Evolutionary conservation across 37 sponge, comb jelly and placozoan species (phyloP), one percentile per base, ranked within the genome.

Genomic region (Trichoplax adhaerens): DNA sequence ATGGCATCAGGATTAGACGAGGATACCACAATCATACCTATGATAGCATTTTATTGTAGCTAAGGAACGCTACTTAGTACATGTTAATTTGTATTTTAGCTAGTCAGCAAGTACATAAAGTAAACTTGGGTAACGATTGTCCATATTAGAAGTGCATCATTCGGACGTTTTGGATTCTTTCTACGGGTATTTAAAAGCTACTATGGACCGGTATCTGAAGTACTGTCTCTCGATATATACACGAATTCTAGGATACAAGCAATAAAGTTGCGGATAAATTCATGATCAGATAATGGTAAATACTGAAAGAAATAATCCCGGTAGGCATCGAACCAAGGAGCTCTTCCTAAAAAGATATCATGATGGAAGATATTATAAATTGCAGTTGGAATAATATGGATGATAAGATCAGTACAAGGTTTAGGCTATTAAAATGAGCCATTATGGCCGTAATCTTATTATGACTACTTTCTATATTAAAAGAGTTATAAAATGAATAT

Each of bases 291-390:
- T 12, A 81, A 76, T 59, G 74, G 77, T 61, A 91, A 65, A 65
- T 84, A 70, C 57, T 88, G 83, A 56, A 88, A 63, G 62, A 73
- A 97, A 12, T 52, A 59, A 50, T 91, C 83, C 49, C 93, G 60
- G 74, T 88, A 97, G 4, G 53, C 71, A 60, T 91, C 94, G 73
- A 71, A 97, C 93, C 99, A 88, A 1, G 87, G 90, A 56, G 87
- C 83, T 5, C 1, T 68, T 50, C 29, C 66, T 69, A 55, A 48
- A 50, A 72, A 65, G 57, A 6, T 58, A 76, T 12, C 8, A 76
- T 48, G 66, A 72, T 7, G 12, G 3, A 74, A 66, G 5, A 48
- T 54, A 66, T 71, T 10, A 49, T 53, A 12, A 48, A 71, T 50
- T 48, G 2, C 4, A 57, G n/a, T 70, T 46, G 49, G 7, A 52